Base-by-base conservation (phyloP, 2,113 vertebrate genomes). In the Sinosuthora webbiana region DNA sequence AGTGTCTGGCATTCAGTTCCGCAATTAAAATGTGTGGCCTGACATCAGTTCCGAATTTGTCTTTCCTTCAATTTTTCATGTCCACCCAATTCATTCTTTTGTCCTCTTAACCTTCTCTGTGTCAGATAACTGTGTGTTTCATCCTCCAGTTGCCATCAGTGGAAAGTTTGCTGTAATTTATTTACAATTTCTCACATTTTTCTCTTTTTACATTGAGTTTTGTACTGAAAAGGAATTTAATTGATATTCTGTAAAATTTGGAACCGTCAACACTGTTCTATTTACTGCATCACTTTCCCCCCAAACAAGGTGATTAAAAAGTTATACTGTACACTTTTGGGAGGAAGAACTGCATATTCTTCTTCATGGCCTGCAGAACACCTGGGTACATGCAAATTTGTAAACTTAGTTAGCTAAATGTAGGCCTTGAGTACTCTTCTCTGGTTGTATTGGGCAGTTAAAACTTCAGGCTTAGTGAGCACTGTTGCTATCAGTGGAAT, bases 21-120 rank as follows among this genome's bases (percentile, higher is more conserved):
- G 57, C 94, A 97, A 96, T 96, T 97, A 97, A 89, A 97, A 83
- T 86, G 9, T 76, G 93, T 49, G 89, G 74, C 83, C 77, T 97
- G 97, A 97, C 94, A 96, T 95, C 95, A 97, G 90, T 95, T 97
- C 97, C 59, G 56, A 96, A 96, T 96, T 96, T 84, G 69, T 62
- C 76, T 94, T 71, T 69, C 83, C 93, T 87, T 91, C 87, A 70
- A 95, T 97, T 97, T 95, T 95, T 97, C 95, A 97, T 97, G 92
- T 96, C 81, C 67, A 60, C 33, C 88, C 81, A 89, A 93, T 94
- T 96, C 75, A 91, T 94, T 93, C 78, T 83, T 65, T 87, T 96
- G 89, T 94, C 75, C 93, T 87, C 90, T 92, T 96, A 94, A 94
- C 78, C 84, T 93, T 67, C 79, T 74, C 70, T 89, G 23, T 76